phyloP scores from a whole-genome alignment of 2,888 invertebrate genomes.

The Acrocyrtus sp. region DNA sequence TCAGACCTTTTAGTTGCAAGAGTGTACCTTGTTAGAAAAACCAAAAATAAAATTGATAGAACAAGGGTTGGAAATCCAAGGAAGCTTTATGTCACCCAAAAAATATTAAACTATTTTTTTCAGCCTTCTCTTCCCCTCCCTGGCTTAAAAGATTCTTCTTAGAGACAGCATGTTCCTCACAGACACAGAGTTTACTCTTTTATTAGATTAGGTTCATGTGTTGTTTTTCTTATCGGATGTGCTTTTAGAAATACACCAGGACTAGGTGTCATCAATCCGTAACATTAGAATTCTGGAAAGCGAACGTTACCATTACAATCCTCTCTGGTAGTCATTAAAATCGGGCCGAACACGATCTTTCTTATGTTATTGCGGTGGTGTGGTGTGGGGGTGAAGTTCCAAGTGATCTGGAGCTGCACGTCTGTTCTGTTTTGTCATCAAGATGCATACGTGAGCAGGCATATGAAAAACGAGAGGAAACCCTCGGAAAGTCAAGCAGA shows the following conservation, averaged over 20 bases:
- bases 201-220: slow-evolving; percentile 4
- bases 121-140: background rate
- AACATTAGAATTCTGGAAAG: slow-evolving; percentile 32
- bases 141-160: background rate
- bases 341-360: slow-evolving; percentile 31
- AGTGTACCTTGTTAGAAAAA: no score
- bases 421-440: no score
- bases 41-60: no score
- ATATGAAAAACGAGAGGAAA: no score
- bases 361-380: slow-evolving; percentile 17
- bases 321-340: slow-evolving; percentile 41
- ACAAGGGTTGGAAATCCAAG: background rate
- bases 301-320: no score
- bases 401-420: no score
- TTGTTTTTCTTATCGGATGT: background rate
- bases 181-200: no score
- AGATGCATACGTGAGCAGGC: no score
- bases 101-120: slow-evolving; percentile 11
- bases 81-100: slow-evolving; percentile 23
- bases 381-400: no score
- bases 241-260: slow-evolving; percentile 7
- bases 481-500: no score
- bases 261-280: slow-evolving; percentile 34
- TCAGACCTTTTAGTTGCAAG: no score
- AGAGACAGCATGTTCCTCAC: background rate